These are phyloP conservation scores for Pseudomugil gertrudae DNA, from an alignment of 2,797 vertebrate species.

Conservation along the genomic window DNA sequence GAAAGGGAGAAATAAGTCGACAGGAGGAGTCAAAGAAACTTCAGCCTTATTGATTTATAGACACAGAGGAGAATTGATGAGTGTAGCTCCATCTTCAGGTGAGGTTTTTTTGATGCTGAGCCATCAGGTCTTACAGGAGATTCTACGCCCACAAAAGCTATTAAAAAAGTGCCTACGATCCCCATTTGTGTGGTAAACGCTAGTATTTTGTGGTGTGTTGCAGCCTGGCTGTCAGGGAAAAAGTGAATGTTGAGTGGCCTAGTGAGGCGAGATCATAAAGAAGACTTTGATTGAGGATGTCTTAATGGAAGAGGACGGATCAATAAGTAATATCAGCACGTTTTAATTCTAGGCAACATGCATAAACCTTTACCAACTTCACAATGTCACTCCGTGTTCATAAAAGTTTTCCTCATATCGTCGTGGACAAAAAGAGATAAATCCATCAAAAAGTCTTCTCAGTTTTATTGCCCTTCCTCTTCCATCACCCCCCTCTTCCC, in stretches of 20 bases:
- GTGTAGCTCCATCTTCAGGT: constrained; percentile 61
- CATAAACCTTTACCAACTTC: constrained; percentile 84
- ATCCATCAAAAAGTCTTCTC: constrained; percentile 75
- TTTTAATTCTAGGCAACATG: constrained; percentile 79
- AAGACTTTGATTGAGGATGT: constrained; percentile 70
- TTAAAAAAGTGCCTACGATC: constrained; percentile 66
- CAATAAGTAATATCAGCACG: constrained; percentile 84
- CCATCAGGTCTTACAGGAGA: constrained; percentile 38
- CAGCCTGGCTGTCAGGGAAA: constrained; percentile 56
- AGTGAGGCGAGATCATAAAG: constrained; percentile 75
- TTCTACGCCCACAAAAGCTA: background rate
- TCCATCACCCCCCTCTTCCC: constrained; percentile 33
- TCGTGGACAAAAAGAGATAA: constrained; percentile 76
- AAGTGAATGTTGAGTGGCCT: constrained; percentile 65
- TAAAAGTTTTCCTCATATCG: constrained; percentile 77
- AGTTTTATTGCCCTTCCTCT: constrained; percentile 71
- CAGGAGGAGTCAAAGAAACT: constrained; percentile 36
- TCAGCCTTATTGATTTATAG: constrained; percentile 48
- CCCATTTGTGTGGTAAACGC: constrained; percentile 59
- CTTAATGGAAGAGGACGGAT: constrained; percentile 82
- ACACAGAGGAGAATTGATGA: constrained; percentile 47
- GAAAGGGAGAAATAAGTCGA: background rate
- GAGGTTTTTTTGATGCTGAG: constrained; percentile 48
- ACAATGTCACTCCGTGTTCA: constrained; percentile 84
- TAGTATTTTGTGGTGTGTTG: constrained; percentile 62